Evolutionary conservation across 2,888 invertebrate species (phyloP), one percentile per base, ranked within the genome.

Genomic region (Dynastes maya): DNA sequence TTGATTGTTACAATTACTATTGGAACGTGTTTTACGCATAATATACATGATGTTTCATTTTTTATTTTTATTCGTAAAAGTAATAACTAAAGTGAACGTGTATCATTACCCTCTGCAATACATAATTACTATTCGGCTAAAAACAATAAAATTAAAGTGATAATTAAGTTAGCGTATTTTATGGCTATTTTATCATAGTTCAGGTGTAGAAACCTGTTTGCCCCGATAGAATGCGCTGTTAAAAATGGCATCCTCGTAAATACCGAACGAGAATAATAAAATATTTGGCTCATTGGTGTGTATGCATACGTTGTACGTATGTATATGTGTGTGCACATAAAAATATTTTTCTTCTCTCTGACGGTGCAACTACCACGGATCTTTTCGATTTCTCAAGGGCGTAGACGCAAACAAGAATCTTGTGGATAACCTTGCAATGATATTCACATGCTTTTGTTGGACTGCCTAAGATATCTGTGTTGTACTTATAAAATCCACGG

Each of bases 381-480:
- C 61, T 11, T 72, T 72, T 72, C 40, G 61, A 61, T 40, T 40
- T 61, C 61, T 72, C 72, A 72, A 72, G 72, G 72, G 58, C 72
- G 61, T 72, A 72, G 61, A 61, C 72, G 40, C 72, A 72, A 72
- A 72, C 72, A 72, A 72, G 72, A 72, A 72, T 72, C 72, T 45
- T 61, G 72, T 61, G 72, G 72, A 58, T 72, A 72, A 72, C 72
- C 72, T 72, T 72, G 72, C 61, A 22, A 72, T 58, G 72, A 61
- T 72, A 61, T 72, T 72, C 37, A 72, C 37, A 27, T 72, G 58
- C 45, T 58, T 71, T 71, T 71, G 45, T 72, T 72, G 61, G 72
- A 72, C 61, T 61, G 11, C 61, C 72, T 61, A 45, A 40, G 55
- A 68, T 55, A 72, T 40, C 61, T 72, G 72, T 32, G 72, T 32